A percentile compares a stretch with the other conserved stretches of the same genome.
phyloP scores from a whole-genome alignment of 2,113 vertebrate species.

The Cettia cetti region DNA sequence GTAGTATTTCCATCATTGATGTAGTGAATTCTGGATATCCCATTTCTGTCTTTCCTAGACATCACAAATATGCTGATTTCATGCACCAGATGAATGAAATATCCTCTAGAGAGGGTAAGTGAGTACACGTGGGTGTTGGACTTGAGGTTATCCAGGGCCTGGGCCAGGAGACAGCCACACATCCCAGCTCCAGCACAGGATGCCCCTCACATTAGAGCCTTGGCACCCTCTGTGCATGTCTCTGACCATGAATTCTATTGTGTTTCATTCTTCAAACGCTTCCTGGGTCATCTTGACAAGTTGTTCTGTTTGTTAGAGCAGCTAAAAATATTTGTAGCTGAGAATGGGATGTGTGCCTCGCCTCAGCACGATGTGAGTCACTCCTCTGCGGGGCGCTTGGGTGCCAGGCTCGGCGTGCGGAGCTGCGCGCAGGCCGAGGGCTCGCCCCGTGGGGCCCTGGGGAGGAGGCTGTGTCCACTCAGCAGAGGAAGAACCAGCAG shows the following conservation, averaged over 20 bases:
- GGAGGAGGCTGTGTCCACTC: background rate
- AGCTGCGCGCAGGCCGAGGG: fast-evolving
- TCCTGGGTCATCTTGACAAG: background rate
- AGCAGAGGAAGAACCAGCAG: background rate
- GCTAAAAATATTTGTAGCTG: constrained; percentile 1
- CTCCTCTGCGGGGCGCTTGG: background rate
- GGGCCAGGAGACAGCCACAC: background rate
- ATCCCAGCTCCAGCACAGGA: background rate
- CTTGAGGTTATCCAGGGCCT: background rate
- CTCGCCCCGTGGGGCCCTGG: fast-evolving
- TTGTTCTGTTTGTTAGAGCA: background rate
- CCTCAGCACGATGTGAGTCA: background rate
- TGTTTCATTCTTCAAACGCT: background rate
- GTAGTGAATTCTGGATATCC: background rate
- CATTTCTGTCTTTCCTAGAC: background rate
- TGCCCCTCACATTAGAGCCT: background rate
- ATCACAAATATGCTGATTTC: background rate
- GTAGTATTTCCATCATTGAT: background rate
- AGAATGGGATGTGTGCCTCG: background rate
- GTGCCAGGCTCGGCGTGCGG: background rate
- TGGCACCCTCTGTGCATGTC: background rate
- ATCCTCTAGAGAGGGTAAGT: background rate
- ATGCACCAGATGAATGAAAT: background rate
- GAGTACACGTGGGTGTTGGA: background rate
- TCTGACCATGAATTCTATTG: background rate